Percentiles rank a stretch among this genome's conserved stretches.
These are phyloP conservation scores for Hydrolagus affinis DNA, from an alignment of 2,113 vertebrate species.

Conservation along the genomic window DNA sequence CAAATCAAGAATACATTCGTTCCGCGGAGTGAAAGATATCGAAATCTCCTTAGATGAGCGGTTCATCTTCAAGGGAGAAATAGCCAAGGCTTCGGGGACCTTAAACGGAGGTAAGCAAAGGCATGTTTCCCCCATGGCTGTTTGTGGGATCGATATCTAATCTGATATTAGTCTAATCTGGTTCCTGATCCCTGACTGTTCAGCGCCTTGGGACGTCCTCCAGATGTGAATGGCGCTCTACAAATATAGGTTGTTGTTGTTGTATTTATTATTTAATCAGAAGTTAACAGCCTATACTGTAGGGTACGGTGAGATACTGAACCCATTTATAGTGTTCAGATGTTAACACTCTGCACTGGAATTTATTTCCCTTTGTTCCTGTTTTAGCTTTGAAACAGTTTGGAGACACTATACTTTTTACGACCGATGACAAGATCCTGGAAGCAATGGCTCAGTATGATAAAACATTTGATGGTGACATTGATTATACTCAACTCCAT, in stretches of 20 bases:
- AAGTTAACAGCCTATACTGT: too few species aligned
- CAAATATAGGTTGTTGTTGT: too few species aligned
- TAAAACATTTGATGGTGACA: slow-evolving; percentile 62
- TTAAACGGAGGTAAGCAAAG: slow-evolving; percentile 71
- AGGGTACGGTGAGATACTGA: too few species aligned
- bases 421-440: slow-evolving; percentile 84
- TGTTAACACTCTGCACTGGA: neutral
- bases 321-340: neutral
- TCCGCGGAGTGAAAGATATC: slow-evolving; percentile 80
- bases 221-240: too few species aligned
- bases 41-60: slow-evolving; percentile 71
- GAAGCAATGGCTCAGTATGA: slow-evolving; percentile 84
- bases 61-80: slow-evolving; percentile 87
- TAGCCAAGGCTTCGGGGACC: slow-evolving; percentile 90
- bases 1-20: slow-evolving; percentile 93
- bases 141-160: too few species aligned
- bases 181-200: too few species aligned
- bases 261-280: too few species aligned
- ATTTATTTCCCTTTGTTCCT: slow-evolving; percentile 26
- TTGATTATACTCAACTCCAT: slow-evolving; percentile 46
- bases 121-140: neutral
- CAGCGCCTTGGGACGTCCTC: too few species aligned
- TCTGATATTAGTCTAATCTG: too few species aligned
- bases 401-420: slow-evolving; percentile 92
- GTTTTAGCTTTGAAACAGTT: slow-evolving; percentile 80